These are phyloP conservation scores for Lasioglossum lativentre DNA, from an alignment of 2,888 invertebrate species.

Conservation along the genomic window DNA sequence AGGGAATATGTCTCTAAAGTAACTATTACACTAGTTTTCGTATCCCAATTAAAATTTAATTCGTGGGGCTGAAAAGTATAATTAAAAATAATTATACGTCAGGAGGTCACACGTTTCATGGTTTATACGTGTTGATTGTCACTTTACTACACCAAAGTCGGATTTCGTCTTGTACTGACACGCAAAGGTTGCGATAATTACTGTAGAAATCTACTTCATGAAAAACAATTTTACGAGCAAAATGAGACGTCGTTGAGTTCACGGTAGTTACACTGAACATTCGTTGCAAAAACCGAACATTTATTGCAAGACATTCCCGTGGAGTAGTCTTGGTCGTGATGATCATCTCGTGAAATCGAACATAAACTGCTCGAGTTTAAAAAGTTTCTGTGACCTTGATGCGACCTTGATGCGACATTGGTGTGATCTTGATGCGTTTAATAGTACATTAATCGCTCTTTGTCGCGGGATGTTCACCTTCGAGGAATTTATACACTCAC, in stretches of 20 bases:
- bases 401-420: not conserved
- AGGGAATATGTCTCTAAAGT: not conserved
- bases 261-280: not conserved
- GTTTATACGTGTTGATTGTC: not conserved
- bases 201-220: not conserved
- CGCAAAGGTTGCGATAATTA: not conserved
- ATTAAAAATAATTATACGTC: not conserved
- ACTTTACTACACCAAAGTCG: not conserved
- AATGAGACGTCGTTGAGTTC: not conserved
- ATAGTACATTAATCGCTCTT: not conserved
- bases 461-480: not conserved
- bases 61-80: not conserved
- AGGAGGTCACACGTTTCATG: not conserved
- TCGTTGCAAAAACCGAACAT: not conserved
- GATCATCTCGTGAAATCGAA: not conserved
- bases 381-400: not conserved
- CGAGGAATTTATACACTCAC: not conserved
- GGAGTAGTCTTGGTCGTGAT: not conserved
- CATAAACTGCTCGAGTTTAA: not conserved
- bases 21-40: too few species aligned
- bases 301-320: not conserved
- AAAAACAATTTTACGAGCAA: constrained; percentile 1
- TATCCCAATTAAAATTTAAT: not conserved
- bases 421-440: not conserved
- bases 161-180: not conserved